Percentiles rank a stretch among this genome's conserved stretches.
Evolutionary conservation across 2,113 vertebrate genomes (phyloP).

Genomic region (Piprites chloris): DNA sequence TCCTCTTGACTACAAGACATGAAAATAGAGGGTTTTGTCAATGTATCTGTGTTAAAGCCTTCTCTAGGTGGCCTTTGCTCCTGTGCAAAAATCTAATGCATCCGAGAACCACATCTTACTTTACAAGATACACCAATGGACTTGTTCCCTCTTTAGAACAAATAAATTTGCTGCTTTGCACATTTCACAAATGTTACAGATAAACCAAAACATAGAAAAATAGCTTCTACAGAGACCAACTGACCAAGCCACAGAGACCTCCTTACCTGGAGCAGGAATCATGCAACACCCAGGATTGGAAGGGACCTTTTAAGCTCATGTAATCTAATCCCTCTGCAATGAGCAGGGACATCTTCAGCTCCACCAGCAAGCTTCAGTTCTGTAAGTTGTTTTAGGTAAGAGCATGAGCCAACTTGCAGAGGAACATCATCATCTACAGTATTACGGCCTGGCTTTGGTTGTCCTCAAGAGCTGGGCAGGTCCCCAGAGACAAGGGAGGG

Average conservation of each 20-base stretch:
- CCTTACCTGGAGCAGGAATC: neutral
- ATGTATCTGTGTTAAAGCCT: fast-evolving
- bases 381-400: fast-evolving
- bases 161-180: neutral
- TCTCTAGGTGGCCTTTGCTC: neutral
- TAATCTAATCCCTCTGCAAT: neutral
- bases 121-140: fast-evolving
- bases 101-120: fast-evolving
- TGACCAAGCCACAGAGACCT: neutral
- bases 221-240: neutral
- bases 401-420: fast-evolving
- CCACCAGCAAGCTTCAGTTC: neutral
- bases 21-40: fast-evolving
- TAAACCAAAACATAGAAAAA: fast-evolving
- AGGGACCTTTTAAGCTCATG: neutral
- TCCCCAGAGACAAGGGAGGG: fast-evolving
- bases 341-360: fast-evolving
- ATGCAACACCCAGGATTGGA: fast-evolving
- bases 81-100: fast-evolving
- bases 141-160: fast-evolving
- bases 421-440: neutral
- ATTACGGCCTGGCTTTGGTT: fast-evolving
- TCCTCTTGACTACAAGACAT: neutral
- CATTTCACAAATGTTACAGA: too few species aligned
- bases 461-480: neutral